Evolutionary conservation across 2,888 invertebrate genomes (phyloP).

Genomic region (Ditylenchus weischeri): DNA sequence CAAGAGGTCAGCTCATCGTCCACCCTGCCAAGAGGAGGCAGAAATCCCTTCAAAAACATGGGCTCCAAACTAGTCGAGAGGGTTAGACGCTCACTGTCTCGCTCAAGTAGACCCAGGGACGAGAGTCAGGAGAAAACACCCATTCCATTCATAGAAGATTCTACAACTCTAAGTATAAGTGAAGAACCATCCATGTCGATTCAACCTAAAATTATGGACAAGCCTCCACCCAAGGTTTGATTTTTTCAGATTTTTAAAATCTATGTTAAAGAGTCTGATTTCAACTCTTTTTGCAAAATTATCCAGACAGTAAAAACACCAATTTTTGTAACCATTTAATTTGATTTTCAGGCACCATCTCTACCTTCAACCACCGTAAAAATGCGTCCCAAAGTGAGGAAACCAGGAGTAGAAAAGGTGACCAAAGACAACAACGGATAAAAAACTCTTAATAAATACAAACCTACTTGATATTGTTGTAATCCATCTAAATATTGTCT

Average conservation of each 20-base stretch:
- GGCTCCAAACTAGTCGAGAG: conserved; percentile 52
- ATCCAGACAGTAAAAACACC: no score
- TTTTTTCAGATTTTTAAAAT: no score
- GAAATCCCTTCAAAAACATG: conserved; percentile 52
- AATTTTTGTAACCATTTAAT: background rate
- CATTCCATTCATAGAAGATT: background rate
- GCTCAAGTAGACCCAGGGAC: conserved; percentile 23
- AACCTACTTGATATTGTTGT: no score
- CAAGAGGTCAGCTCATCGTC: conserved; percentile 21
- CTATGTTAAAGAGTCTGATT: no score
- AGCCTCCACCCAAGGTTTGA: conserved; percentile 1
- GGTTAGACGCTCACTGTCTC: conserved; percentile 46
- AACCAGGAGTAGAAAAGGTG: background rate
- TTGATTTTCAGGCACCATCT: background rate
- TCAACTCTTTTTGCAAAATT: no score
- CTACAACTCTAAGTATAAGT: background rate
- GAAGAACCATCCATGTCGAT: background rate
- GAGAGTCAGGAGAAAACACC: conserved; percentile 70
- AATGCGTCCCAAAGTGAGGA: background rate
- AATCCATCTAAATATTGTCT: no score
- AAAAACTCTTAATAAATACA: no score
- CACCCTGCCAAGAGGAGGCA: conserved; percentile 41
- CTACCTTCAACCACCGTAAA: background rate
- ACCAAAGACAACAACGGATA: background rate
- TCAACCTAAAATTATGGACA: background rate